These are phyloP conservation scores for Chiloscyllium plagiosum DNA, from an alignment of 2,113 vertebrate species.

Conservation along the genomic window DNA sequence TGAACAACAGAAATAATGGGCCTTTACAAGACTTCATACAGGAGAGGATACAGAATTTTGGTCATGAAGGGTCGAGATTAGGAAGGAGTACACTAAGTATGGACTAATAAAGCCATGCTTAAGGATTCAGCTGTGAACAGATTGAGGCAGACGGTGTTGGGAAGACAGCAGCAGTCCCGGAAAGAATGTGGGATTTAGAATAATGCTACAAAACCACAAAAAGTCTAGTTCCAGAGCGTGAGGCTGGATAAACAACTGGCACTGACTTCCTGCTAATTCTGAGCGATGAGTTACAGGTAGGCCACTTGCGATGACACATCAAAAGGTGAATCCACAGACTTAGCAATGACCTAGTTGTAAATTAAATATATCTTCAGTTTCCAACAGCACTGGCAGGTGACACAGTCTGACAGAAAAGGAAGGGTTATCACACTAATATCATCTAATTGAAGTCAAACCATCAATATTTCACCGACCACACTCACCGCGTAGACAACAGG, in stretches of 20 bases:
- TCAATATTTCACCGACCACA: constrained; percentile 30
- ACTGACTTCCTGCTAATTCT: not conserved
- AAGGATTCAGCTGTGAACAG: not conserved
- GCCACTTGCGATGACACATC: not conserved
- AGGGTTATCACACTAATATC: not conserved
- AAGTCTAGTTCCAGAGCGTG: not conserved
- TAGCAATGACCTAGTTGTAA: not conserved
- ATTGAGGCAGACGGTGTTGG: not conserved
- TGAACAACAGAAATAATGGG: not conserved
- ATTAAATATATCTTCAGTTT: not conserved
- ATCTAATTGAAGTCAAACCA: not conserved
- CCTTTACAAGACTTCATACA: not conserved
- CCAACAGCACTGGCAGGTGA: not conserved
- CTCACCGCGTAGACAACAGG: constrained; percentile 87
- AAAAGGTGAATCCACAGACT: not conserved
- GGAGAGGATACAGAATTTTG: not conserved
- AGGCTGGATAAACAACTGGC: not conserved
- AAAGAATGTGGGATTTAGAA: not conserved
- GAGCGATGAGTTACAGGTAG: not conserved
- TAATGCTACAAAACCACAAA: not conserved
- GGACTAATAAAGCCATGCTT: not conserved
- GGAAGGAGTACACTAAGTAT: not conserved
- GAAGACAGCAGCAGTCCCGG: not conserved
- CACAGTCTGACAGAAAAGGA: too few relatives aligned
- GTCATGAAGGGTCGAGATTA: not conserved